These are phyloP conservation scores for Papilio machaon DNA, from an alignment of 1,140 invertebrate species.

Conservation along the genomic window DNA sequence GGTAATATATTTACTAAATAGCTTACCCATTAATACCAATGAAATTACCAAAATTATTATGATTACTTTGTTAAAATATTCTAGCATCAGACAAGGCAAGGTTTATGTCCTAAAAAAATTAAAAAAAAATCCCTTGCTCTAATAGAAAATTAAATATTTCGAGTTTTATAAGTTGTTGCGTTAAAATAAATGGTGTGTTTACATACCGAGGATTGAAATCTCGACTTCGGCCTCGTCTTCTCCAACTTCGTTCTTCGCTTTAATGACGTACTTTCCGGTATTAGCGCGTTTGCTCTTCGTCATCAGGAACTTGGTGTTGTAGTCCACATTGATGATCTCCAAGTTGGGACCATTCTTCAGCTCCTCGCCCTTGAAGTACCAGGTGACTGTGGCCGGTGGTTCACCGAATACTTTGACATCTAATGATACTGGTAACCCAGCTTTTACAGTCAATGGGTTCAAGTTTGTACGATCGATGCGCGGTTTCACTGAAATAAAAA, in stretches of 20 bases:
- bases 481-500: conserved; percentile 90
- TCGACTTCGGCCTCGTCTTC: conserved; percentile 96
- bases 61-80: too few relatives aligned
- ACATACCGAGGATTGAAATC: conserved; percentile 89
- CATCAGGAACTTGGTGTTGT: conserved; percentile 95
- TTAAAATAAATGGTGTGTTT: conserved; percentile 34
- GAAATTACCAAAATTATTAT: too few relatives aligned
- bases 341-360: conserved; percentile 86
- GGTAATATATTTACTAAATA: too few relatives aligned
- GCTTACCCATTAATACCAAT: too few relatives aligned
- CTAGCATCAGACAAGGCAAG: too few relatives aligned
- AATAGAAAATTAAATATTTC: too few relatives aligned
- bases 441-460: conserved; percentile 92
- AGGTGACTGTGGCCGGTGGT: conserved; percentile 95
- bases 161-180: too few relatives aligned
- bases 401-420: conserved; percentile 97
- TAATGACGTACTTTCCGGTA: conserved; percentile 96
- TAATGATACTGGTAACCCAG: conserved; percentile 94
- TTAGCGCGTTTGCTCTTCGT: conserved; percentile 90
- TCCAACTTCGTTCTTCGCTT: conserved; percentile 96
- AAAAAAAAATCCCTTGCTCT: too few relatives aligned
- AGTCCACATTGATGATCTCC: conserved; percentile 92
- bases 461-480: conserved; percentile 96
- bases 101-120: too few relatives aligned
- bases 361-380: conserved; percentile 92